phyloP scores from a whole-genome alignment of 2,888 invertebrate genomes.

The Unio pictorum region DNA sequence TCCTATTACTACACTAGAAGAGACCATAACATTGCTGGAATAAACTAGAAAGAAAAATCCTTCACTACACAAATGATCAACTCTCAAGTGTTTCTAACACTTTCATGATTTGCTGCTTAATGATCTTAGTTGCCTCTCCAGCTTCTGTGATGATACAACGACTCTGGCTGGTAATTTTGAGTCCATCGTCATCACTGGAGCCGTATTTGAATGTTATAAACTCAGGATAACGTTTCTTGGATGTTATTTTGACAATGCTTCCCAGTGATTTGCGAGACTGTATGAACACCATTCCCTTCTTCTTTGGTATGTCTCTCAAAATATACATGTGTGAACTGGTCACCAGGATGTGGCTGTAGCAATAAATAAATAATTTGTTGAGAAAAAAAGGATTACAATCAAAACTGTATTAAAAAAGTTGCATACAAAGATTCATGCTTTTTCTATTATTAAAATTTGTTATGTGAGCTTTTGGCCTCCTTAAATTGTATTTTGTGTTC shows the following conservation, averaged over 20 bases:
- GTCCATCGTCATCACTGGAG: conserved; percentile 65
- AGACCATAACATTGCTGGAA: too few species aligned
- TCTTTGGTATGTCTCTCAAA: conserved; percentile 81
- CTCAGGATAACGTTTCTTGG: conserved; percentile 94
- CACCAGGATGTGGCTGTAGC: conserved; percentile 84
- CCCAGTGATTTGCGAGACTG: conserved; percentile 90
- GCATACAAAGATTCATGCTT: not conserved
- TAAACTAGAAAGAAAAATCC: too few species aligned
- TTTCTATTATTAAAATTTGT: not conserved
- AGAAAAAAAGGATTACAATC: not conserved
- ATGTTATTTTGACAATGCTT: conserved; percentile 96
- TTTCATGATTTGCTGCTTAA: conserved; percentile 89
- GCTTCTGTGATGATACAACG: conserved; percentile 92
- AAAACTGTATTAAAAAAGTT: not conserved
- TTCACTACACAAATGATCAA: conserved; percentile 18
- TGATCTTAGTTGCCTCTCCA: conserved; percentile 88
- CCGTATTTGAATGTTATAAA: conserved; percentile 98
- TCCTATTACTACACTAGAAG: too few species aligned
- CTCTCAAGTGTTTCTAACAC: conserved; percentile 67
- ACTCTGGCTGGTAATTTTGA: conserved; percentile 91
- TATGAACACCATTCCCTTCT: conserved; percentile 84
- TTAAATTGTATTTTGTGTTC: too few species aligned
- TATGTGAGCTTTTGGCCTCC: too few species aligned
- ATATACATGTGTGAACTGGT: conserved; percentile 90
- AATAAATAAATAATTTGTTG: conserved; percentile 13